A percentile compares a stretch with the other conserved stretches of the same genome.
These are phyloP conservation scores for silkworm (Bombyx mori) DNA, from an alignment of 1,140 invertebrate species.

Conservation along the genomic window ASM3026992v2 NC_085114.1:7145001-7145500, in stretches of 20 bases:
- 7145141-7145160: constrained; percentile 86
- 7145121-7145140: constrained; percentile 90
- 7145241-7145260: constrained; percentile 82
- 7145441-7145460: no score
- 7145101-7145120: constrained; percentile 91
- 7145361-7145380: no score
- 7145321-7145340: no score
- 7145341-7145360: no score
- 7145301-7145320: no score
- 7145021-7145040: constrained; percentile 96
- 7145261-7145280: constrained; percentile 92
- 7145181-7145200: constrained; percentile 71
- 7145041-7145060: constrained; percentile 80
- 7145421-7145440: no score
- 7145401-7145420: no score
- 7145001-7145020: constrained; percentile 97
- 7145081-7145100: constrained; percentile 97
- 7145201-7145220: constrained; percentile 88
- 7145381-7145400: no score
- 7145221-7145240: constrained; percentile 88
- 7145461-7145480: constrained; percentile 74
- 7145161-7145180: constrained; percentile 26
- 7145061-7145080: constrained; percentile 86
- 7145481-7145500: constrained; percentile 96
- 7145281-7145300: constrained; percentile 60